Percentiles rank a stretch among this genome's conserved stretches.
These are phyloP conservation scores for Autographa gamma DNA, from an alignment of 2,888 invertebrate species.

Conservation along the genomic window DNA sequence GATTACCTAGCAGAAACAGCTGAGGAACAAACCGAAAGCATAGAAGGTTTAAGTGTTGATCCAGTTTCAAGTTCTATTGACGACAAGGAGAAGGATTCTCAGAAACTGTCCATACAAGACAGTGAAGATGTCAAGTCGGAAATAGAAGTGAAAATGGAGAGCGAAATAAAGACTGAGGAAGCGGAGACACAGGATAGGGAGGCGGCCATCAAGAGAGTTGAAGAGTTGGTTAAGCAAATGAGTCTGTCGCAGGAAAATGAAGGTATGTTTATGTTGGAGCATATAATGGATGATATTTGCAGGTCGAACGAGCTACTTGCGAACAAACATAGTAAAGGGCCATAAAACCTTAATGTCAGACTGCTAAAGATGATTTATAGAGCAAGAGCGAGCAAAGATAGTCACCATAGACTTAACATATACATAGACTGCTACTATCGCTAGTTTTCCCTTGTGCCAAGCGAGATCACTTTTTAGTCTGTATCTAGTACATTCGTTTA, in stretches of 20 bases:
- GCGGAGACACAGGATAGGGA: conserved; percentile 74
- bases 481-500: no score
- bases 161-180: conserved; percentile 68
- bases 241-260: conserved; percentile 92
- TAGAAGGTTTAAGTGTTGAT: conserved; percentile 75
- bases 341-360: no score
- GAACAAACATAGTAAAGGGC: no score
- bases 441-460: no score
- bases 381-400: no score
- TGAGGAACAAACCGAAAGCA: conserved; percentile 84
- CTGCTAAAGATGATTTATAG: no score
- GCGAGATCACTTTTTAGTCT: no score
- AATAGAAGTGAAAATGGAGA: conserved; percentile 47
- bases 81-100: conserved; percentile 68
- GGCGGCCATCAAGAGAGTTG: conserved; percentile 89
- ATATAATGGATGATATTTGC: no score
- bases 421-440: no score
- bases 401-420: no score
- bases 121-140: conserved; percentile 71
- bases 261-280: conserved; percentile 74
- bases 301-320: no score
- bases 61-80: conserved; percentile 75
- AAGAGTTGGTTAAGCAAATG: conserved; percentile 94
- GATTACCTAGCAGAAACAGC: conserved; percentile 92
- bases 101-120: conserved; percentile 68